Conservation (phyloP, 2,113 vertebrate species). For the Hippocampus guttulatus region DNA sequence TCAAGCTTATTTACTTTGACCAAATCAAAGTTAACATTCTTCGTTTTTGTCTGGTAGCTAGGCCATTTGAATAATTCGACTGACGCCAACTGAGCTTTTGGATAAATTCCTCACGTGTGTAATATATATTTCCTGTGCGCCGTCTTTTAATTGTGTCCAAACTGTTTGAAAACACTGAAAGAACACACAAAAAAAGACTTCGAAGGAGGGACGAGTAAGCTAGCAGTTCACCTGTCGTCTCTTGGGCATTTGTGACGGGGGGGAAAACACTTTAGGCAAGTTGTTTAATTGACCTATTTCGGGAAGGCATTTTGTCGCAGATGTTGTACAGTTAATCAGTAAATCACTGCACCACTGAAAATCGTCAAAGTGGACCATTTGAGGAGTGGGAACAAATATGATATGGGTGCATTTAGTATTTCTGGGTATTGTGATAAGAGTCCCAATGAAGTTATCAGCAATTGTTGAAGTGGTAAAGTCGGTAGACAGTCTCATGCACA, state of each 20-base stretch:
- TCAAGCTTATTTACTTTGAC: not conserved
- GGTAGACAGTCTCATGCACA: conserved; percentile 6
- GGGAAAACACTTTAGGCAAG: no score
- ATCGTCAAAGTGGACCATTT: not conserved
- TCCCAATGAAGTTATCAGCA: conserved; percentile 1
- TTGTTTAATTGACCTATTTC: not conserved
- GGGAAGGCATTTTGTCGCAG: not conserved
- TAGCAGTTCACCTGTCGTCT: not conserved
- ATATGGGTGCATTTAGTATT: not conserved
- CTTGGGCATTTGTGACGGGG: not conserved
- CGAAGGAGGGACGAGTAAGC: not conserved
- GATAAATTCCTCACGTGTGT: not conserved
- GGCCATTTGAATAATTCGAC: not conserved
- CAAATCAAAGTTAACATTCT: not conserved
- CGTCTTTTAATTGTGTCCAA: not conserved
- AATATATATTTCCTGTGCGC: not conserved
- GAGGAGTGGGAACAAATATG: not conserved
- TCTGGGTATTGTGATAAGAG: not conserved
- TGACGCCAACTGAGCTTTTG: not conserved
- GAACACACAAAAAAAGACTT: not conserved
- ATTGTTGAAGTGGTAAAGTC: not conserved
- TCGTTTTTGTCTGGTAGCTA: not conserved
- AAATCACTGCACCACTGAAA: conserved; percentile 17
- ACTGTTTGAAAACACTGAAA: not conserved
- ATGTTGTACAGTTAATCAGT: not conserved